Evolutionary conservation across 1,140 invertebrate species (phyloP).

Genomic region (Panagrolaimus sp.): DNA sequence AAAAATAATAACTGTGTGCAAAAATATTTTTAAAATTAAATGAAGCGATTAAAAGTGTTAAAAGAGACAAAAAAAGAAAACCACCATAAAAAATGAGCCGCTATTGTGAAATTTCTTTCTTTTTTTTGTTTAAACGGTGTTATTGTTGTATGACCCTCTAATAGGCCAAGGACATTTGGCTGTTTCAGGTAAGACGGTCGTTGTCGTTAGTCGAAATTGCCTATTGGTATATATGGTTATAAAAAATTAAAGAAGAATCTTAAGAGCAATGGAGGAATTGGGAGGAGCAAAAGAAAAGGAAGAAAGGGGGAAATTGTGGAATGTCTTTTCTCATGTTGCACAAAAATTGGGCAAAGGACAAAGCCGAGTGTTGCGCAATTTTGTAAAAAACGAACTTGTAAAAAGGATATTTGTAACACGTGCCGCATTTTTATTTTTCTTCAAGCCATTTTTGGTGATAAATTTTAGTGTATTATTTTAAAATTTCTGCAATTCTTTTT

Average conservation of each 20-base stretch:
- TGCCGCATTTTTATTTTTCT: neutral
- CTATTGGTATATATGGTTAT: neutral
- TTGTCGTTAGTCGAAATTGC: neutral
- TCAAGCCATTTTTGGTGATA: neutral
- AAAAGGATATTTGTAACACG: neutral
- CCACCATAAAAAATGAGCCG: neutral
- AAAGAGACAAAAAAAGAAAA: neutral
- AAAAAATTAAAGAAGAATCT: conserved; percentile 3
- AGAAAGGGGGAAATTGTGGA: too few species aligned
- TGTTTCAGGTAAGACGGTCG: neutral
- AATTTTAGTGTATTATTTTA: neutral
- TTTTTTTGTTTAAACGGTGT: neutral
- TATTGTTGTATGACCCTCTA: conserved; percentile 9
- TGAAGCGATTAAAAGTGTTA: too few species aligned
- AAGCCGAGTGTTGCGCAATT: too few species aligned
- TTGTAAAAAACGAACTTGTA: too few species aligned
- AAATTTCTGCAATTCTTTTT: too few species aligned
- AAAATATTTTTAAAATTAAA: too few species aligned
- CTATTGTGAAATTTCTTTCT: neutral
- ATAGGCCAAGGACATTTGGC: conserved; percentile 11
- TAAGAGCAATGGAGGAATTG: neutral
- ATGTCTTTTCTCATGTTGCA: too few species aligned
- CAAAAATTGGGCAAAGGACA: too few species aligned
- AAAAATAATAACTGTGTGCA: too few species aligned
- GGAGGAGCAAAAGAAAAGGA: neutral